Percentiles rank a stretch among this genome's conserved stretches.
Conservation (phyloP, 92 coral and sea anemone genomes). For the Parazoanthus swiftii region DNA sequence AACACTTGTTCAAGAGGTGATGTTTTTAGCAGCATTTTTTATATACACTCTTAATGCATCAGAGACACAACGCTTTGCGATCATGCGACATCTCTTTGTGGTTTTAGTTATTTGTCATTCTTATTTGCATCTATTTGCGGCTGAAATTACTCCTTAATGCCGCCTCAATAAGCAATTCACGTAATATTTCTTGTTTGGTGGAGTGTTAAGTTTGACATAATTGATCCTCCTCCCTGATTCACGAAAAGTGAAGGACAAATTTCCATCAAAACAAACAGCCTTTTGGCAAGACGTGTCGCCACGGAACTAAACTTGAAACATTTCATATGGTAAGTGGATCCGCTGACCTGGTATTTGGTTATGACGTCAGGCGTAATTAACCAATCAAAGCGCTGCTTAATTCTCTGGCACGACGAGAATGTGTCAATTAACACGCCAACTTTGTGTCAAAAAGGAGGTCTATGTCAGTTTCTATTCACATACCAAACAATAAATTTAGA, state of each 20-base stretch:
- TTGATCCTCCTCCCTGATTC: neutral
- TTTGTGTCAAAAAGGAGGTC: conserved; percentile 73
- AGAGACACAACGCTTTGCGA: neutral
- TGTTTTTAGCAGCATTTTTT: neutral
- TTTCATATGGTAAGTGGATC: conserved; percentile 19
- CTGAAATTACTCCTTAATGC: conserved; percentile 12
- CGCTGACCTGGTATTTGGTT: conserved; percentile 70
- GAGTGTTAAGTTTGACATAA: neutral
- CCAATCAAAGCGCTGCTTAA: conserved; percentile 65
- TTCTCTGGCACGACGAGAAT: conserved; percentile 73
- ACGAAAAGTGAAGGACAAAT: neutral
- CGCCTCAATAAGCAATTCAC: conserved; percentile 23
- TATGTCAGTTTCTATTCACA: conserved; percentile 62
- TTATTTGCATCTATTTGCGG: conserved; percentile 22
- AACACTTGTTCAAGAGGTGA: neutral
- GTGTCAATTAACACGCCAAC: conserved; percentile 87
- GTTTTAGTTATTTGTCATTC: conserved; percentile 18
- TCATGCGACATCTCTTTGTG: neutral
- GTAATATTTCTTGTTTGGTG: neutral
- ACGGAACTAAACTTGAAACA: neutral
- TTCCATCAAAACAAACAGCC: neutral
- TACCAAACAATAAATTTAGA: conserved; percentile 64
- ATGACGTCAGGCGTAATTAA: conserved; percentile 56
- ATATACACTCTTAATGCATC: neutral
- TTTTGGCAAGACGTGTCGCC: neutral